Base-by-base conservation (phyloP, 2,888 invertebrate genomes). In the Protonemura montana region DNA sequence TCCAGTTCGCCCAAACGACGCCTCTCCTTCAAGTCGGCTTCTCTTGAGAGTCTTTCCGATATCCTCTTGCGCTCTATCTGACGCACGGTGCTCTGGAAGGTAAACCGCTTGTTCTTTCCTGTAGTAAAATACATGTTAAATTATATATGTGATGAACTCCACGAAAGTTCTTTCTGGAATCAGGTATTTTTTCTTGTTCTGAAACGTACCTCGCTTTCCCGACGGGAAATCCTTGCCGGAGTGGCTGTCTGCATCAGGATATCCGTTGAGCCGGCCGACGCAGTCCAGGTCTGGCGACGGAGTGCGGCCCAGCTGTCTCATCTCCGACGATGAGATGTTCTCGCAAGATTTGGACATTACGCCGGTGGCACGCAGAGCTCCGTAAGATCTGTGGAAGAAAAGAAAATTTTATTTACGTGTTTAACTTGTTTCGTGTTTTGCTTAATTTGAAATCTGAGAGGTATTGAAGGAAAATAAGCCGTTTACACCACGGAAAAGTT, bases 81-180 rank as follows among this genome's bases (percentile, higher is more conserved):
- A n/a, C 97, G 90, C 13, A 97, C 95, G 0, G 97, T 97, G 82
- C 96, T 96, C 91, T 97, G 97, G 91, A 97, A 97, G 0, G 96
- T 96, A 91, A 97, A 97, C 88, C 95, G 93, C 90, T 95, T 6
- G 27, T 85, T 80, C 78, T 85, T 84, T 10, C 84, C 84, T 85
- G n/a, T 76, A 7, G 5, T 26, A 76, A 21, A 76, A 76, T 76
- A 7, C 26, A 76, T n/a, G n/a, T n/a, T n/a, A n/a, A n/a, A n/a
- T n/a, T n/a, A n/a, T n/a, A n/a, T n/a, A n/a, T n/a, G n/a, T n/a
- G n/a, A 35, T 35, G 26, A 25, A 76, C 76, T 25, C 21, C 76
- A 7, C 76, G 76, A 76, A 6, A 25, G 76, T n/a, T n/a, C n/a
- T n/a, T n/a, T n/a, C n/a, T n/a, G n/a, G n/a, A 76, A 76, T 76